Conservation (phyloP, 35 echinoderm and acorn worm species). For the Ophiothrix spiculata region DNA sequence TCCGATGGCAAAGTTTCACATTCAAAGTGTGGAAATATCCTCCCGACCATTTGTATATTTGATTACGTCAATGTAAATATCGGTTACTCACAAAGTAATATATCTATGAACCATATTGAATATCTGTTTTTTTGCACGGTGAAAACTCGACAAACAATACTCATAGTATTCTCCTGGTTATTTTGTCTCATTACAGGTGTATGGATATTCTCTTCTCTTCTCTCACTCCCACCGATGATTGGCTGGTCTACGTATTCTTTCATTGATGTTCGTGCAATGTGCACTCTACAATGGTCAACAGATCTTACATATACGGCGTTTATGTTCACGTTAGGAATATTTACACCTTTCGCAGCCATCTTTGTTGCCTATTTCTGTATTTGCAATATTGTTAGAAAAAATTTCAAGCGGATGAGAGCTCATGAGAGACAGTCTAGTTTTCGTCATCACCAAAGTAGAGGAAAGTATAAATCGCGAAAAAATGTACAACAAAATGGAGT, state of each 20-base stretch:
- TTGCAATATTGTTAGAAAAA: conserved; percentile 63
- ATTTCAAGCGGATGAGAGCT: conserved; percentile 60
- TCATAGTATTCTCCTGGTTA: conserved; percentile 16
- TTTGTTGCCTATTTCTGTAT: conserved; percentile 68
- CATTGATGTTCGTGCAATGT: conserved; percentile 61
- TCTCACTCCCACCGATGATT: conserved; percentile 63
- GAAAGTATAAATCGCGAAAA: background rate
- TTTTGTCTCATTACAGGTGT: conserved; percentile 50
- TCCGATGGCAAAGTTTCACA: too few species aligned
- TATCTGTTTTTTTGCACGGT: too few species aligned
- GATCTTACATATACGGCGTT: conserved; percentile 77
- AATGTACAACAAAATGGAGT: background rate
- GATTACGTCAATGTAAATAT: too few species aligned
- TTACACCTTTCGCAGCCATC: conserved; percentile 64
- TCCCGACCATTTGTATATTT: too few species aligned
- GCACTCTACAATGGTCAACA: conserved; percentile 84
- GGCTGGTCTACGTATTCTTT: conserved; percentile 91
- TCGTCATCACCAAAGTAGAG: background rate
- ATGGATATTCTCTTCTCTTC: conserved; percentile 64
- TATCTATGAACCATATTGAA: too few species aligned
- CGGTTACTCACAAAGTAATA: too few species aligned
- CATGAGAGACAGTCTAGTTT: conserved; percentile 24
- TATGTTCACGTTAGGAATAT: conserved; percentile 65
- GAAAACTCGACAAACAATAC: background rate
- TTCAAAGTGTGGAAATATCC: too few species aligned